These are phyloP conservation scores for Pao palembangensis DNA, from an alignment of 2,113 vertebrate genomes.

Conservation along the genomic window DNA sequence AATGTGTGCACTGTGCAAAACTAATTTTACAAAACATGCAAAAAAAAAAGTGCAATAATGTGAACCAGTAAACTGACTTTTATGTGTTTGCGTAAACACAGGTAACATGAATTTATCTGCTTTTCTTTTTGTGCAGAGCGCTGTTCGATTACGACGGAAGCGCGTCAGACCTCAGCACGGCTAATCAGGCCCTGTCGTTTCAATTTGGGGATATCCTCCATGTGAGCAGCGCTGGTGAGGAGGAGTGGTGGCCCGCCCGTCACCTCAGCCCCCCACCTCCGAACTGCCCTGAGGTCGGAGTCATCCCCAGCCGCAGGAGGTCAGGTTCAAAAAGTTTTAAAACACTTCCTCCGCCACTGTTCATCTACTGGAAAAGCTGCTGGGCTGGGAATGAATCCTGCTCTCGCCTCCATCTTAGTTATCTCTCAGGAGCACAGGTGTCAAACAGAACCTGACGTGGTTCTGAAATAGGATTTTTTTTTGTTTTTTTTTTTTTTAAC, in stretches of 20 bases:
- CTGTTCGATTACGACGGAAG: conserved; percentile 89
- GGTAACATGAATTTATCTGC: neutral
- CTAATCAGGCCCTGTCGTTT: conserved; percentile 90
- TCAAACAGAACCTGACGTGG: conserved; percentile 36
- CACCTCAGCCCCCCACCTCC: conserved; percentile 77
- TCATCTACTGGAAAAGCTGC: neutral
- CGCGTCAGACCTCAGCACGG: conserved; percentile 83
- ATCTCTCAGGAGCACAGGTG: conserved; percentile 8
- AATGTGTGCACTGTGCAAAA: neutral
- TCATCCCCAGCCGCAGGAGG: conserved; percentile 97
- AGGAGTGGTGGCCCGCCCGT: conserved; percentile 97
- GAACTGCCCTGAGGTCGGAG: conserved; percentile 83
- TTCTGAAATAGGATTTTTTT: conserved; percentile 17
- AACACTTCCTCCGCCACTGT: neutral
- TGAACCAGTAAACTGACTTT: neutral
- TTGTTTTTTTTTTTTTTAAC: too few relatives aligned
- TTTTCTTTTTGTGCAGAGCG: conserved; percentile 38
- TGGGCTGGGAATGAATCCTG: neutral
- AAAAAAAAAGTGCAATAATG: neutral
- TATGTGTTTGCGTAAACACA: neutral
- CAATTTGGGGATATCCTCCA: conserved; percentile 94
- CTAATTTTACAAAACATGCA: neutral
- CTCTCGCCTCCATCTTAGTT: neutral
- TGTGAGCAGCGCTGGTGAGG: conserved; percentile 89
- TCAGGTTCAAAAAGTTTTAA: conserved; percentile 44